Evolutionary conservation across 2,113 vertebrate species (phyloP).

Genomic region (Mastomys natalensis): DNA sequence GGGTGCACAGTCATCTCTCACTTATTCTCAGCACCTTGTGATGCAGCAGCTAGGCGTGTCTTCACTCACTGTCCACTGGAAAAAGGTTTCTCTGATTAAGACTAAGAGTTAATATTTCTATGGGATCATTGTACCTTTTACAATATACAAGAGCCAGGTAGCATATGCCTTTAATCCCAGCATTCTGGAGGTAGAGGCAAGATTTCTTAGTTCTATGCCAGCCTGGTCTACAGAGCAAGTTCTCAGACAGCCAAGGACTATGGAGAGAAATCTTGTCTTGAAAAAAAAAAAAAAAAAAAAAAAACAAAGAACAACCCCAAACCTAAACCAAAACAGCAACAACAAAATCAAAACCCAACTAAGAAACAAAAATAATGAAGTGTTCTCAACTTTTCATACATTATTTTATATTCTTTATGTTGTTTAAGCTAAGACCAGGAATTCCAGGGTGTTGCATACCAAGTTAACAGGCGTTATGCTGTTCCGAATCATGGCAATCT

Average conservation of each 20-base stretch:
- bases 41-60: background rate
- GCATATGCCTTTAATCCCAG: background rate
- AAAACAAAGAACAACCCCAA: too few relatives aligned
- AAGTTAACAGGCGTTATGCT: too few relatives aligned
- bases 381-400: background rate
- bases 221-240: background rate
- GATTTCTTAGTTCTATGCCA: background rate
- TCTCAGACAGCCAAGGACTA: background rate
- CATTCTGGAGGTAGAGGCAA: background rate
- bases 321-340: background rate
- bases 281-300: background rate
- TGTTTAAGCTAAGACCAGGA: too few relatives aligned
- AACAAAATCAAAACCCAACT: background rate
- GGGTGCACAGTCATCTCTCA: too few relatives aligned
- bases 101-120: background rate
- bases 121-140: background rate
- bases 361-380: background rate
- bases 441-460: too few relatives aligned
- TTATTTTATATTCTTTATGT: too few relatives aligned
- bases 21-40: background rate
- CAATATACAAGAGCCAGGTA: background rate
- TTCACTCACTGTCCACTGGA: background rate
- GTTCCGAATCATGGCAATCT: too few relatives aligned
- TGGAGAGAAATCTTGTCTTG: background rate
- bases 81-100: background rate